Base-by-base conservation (phyloP, 2,797 vertebrate species). In the Cryptoblepharus egeriae region DNA sequence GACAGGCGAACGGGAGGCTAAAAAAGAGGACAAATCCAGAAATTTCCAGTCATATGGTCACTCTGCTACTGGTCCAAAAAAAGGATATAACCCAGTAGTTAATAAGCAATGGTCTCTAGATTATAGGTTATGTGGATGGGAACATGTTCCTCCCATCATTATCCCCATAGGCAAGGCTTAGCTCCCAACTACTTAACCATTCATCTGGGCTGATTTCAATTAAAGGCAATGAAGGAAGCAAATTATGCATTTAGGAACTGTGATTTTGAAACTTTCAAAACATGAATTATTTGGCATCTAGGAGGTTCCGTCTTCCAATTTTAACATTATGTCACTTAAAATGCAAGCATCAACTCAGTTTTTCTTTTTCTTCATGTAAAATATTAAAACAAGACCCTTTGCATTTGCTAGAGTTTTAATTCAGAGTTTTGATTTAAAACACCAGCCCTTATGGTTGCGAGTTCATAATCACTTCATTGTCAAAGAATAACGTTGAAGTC, bases 301-400 rank as follows among this genome's bases (percentile, higher is more conserved):
- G 10, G 5, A 8, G 26, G 35, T 74, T 57, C 2, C 60, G 12
- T 52, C 49, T 30, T 42, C 9, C 2, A 1, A 52, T 79, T 79
- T 75, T 37, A 76, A 10, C 73, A 67, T 22, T 58, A 26, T 5
- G 37, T n/a, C 26, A 30, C 61, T 79, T 69, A 91, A 87, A 78
- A 28, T 52, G 42, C n/a, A 11, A 35, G 81, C 42, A 15, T 82
- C 28, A 7, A 16, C 1, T 2, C 24, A 2, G 37, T 87, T 77
- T 73, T 73, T 88, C 32, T 8, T 88, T 80, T 64, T 37, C 16
- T 81, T 2, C 12, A 24, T 55, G 79, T 83, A 11, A 88, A 75
- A 73, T 39, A 5, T 2, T 61, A 80, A 85, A 64, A 69, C 63
- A 69, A 80, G 9, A 67, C 1, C 39, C 0, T 13, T 7, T 63